These are phyloP conservation scores for Sinosuthora webbiana DNA, from an alignment of 2,113 vertebrate genomes.

Conservation along the genomic window DNA sequence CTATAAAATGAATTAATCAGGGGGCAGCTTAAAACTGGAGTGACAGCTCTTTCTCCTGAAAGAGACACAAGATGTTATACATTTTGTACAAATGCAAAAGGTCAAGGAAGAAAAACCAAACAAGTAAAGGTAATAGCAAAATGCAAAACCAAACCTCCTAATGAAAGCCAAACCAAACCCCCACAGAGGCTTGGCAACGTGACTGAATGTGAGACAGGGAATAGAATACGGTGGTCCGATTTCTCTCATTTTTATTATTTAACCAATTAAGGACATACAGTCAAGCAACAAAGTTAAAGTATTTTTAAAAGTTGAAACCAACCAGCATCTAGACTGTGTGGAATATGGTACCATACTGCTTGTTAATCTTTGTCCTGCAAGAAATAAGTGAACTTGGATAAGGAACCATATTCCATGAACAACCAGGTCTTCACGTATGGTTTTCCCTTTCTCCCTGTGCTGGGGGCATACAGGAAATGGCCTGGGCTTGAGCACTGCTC, in stretches of 20 bases:
- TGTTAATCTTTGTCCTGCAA: background rate
- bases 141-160: background rate
- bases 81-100: background rate
- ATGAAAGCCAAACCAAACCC: background rate
- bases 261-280: background rate
- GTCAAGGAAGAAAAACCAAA: background rate
- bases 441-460: background rate
- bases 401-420: background rate
- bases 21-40: background rate
- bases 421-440: background rate
- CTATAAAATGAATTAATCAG: background rate
- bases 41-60: background rate
- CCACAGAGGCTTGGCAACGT: background rate
- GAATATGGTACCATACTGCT: background rate
- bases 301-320: background rate
- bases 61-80: background rate
- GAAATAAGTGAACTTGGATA: background rate
- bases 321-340: background rate
- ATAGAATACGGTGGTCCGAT: rapidly evolving
- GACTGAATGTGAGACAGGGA: background rate
- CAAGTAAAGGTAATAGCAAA: background rate
- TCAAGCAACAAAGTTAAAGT: background rate
- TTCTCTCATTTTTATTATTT: background rate
- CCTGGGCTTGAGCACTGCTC: background rate
- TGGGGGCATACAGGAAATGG: rapidly evolving